Conservation (phyloP, 2,113 vertebrate species). For the Otis tarda region DNA sequence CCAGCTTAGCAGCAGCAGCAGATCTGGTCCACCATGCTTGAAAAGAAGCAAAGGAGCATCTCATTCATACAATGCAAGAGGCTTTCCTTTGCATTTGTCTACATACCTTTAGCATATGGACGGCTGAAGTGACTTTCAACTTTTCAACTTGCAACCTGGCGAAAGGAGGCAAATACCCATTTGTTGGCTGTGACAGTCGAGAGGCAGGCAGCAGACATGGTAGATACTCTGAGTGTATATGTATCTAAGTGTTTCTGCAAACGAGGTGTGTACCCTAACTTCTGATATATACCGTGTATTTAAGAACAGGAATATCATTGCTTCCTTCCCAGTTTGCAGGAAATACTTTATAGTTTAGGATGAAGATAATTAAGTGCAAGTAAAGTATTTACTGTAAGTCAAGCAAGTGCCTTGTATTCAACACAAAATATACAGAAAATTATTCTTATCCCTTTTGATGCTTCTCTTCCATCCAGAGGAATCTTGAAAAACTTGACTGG, state of each 20-base stretch:
- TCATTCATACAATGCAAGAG: background rate
- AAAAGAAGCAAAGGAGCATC: background rate
- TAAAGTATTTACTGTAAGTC: background rate
- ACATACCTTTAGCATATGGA: fast-evolving
- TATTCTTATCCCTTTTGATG: background rate
- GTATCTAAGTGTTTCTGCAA: background rate
- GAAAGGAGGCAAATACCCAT: background rate
- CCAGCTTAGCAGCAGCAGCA: background rate
- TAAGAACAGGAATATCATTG: background rate
- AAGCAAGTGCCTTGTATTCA: background rate
- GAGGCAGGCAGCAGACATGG: background rate
- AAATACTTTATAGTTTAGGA: background rate
- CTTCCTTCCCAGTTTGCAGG: background rate
- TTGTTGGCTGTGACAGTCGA: background rate
- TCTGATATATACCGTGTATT: background rate
- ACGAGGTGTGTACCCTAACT: too few relatives aligned
- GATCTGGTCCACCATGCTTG: background rate
- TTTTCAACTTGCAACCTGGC: background rate
- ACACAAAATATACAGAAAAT: background rate
- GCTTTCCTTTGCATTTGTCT: background rate
- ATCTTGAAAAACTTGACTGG: background rate
- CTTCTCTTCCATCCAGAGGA: background rate
- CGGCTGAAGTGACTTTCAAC: background rate
- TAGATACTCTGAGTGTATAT: background rate
- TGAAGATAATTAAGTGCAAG: background rate